Evolutionary conservation across 1,140 invertebrate genomes (phyloP), one percentile per base, ranked within the genome.

Genomic region (Pantala flavescens): DNA sequence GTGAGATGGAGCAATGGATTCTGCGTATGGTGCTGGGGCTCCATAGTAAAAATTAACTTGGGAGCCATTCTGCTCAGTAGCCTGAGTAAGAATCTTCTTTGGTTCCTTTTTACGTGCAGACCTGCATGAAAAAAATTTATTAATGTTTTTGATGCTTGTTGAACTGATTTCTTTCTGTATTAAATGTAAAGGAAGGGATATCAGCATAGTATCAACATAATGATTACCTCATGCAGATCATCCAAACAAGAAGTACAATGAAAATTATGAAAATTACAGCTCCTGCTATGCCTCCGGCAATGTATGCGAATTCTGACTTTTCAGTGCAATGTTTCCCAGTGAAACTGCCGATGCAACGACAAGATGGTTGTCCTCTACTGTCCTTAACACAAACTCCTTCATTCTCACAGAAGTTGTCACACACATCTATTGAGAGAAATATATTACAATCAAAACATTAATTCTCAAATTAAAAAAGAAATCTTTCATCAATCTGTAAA

Each of bases 1-100:
- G 83, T 97, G 94, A 0, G 94, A 96, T 0, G 95, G 95, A 0
- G 95, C 95, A 78, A 97, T 96, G 36, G 92, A 94, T 81, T 97
- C 95, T 24, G 95, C 95, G 83, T 97, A 97, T 0, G 94, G 94
- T 1, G 90, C 92, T 0, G 92, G 91, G 0, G 94, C 94, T 75
- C 94, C 95, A 79, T 97, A 97, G 81, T 96, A 97, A 88, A 97
- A 97, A 84, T 97, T 97, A 0, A 96, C 94, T 86, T 96, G 94
- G 0, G 93, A 95, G 1, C 93, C 93, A 77, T 92, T 94, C 79
- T 93, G 92, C 80, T 94, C 93, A 24, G 91, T 92, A 9, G 93
- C 92, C 72, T 93, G 92, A 28, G 90, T 90, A 0, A 94, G 84
- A 78, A 93, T 90, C 82, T 94, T 95, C 86, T 94, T 95, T 78